phyloP scores from a whole-genome alignment of 1,140 invertebrate genomes.

The Laupala kohalensis region DNA sequence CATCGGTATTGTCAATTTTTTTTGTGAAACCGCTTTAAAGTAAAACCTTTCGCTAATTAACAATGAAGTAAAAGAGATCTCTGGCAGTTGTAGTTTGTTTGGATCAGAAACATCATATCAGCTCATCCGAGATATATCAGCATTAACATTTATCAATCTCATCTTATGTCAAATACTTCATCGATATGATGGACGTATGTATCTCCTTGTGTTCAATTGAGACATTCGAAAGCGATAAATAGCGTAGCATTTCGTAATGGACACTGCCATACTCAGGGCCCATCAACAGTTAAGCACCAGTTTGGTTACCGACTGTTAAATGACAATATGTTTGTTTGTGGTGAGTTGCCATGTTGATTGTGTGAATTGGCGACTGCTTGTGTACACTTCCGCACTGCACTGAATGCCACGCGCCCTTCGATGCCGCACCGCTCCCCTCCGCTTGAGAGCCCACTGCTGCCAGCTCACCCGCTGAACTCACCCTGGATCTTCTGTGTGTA shows the following conservation, averaged over 20 bases:
- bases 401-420: neutral
- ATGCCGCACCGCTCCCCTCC: no score
- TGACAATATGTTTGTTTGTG: slow-evolving; percentile 12
- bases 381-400: slow-evolving; percentile 3
- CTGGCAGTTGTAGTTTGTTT: no score
- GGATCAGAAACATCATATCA: no score
- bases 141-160: no score
- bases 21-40: no score
- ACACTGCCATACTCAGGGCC: neutral
- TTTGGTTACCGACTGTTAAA: slow-evolving; percentile 6
- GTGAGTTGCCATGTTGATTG: slow-evolving; percentile 6
- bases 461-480: neutral
- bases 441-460: neutral
- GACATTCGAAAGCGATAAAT: neutral
- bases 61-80: no score
- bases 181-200: no score
- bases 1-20: no score
- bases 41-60: no score
- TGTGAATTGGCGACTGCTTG: slow-evolving; percentile 10
- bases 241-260: neutral
- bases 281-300: slow-evolving; percentile 3
- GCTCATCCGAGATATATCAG: no score
- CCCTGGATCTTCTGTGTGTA: neutral
- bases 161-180: no score
- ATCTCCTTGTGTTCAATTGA: no score